Percentiles rank a stretch among this genome's conserved stretches.
Conservation (phyloP, 2,797 vertebrate genomes). For the Cynodonichthys magdalenae region DNA sequence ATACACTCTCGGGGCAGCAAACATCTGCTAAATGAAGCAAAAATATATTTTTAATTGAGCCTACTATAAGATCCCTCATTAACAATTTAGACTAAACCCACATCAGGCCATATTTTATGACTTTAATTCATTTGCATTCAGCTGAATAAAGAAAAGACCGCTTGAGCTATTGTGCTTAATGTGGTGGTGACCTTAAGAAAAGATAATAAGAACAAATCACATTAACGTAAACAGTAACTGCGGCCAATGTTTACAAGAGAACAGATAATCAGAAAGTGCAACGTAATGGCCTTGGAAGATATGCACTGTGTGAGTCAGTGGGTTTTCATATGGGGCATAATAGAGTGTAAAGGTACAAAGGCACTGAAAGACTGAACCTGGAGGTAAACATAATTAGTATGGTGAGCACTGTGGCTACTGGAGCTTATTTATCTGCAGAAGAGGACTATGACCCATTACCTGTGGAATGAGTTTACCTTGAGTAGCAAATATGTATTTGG, state of each 20-base stretch:
- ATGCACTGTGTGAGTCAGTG: conserved; percentile 7
- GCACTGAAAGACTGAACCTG: background rate
- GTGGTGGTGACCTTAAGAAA: conserved; percentile 46
- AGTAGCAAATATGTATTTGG: background rate
- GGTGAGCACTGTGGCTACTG: background rate
- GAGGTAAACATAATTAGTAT: conserved; percentile 14
- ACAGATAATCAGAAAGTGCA: conserved; percentile 37
- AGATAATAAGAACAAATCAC: conserved; percentile 51
- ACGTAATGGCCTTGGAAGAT: conserved; percentile 14
- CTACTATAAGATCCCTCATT: conserved; percentile 26
- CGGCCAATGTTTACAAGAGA: conserved; percentile 45
- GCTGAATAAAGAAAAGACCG: conserved; percentile 18
- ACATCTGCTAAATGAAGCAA: conserved; percentile 4
- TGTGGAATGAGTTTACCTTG: conserved; percentile 3
- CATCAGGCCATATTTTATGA: conserved; percentile 30
- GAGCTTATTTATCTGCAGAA: background rate
- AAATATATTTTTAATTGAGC: conserved; percentile 18
- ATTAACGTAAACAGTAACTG: conserved; percentile 41
- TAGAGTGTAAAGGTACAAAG: conserved; percentile 7
- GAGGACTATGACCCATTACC: background rate
- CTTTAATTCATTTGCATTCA: conserved; percentile 35
- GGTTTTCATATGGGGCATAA: conserved; percentile 10
- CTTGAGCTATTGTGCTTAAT: conserved; percentile 31
- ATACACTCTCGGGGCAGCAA: conserved; percentile 7
- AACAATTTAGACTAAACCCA: conserved; percentile 28